Evolutionary conservation across 2,888 invertebrate species (phyloP).

Genomic region (Nemapogon koenigi): DNA sequence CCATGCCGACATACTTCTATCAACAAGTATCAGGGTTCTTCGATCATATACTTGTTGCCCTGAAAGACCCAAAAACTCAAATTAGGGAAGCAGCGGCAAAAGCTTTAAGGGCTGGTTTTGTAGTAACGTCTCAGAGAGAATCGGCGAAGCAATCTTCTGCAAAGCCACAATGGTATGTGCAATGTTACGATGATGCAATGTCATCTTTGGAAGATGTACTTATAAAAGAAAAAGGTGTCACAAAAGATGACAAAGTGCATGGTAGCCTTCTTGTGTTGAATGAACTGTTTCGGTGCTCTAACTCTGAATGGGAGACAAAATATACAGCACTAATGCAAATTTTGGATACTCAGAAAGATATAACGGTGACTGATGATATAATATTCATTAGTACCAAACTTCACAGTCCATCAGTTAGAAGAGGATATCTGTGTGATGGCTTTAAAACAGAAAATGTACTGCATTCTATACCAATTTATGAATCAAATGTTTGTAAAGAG

Average conservation of each 20-base stretch:
- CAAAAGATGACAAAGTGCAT: constrained; percentile 89
- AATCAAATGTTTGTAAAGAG: constrained; percentile 86
- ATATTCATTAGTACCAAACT: constrained; percentile 65
- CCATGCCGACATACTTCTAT: constrained; percentile 97
- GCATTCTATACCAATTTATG: constrained; percentile 70
- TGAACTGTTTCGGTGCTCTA: constrained; percentile 90
- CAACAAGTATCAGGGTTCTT: constrained; percentile 94
- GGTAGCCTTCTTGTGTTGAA: constrained; percentile 92
- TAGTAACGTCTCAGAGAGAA: constrained; percentile 95
- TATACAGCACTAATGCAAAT: constrained; percentile 76
- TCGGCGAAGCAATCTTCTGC: constrained; percentile 90
- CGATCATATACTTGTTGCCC: constrained; percentile 90
- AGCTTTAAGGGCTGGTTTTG: constrained; percentile 92
- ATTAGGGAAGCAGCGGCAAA: constrained; percentile 94
- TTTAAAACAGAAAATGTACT: constrained; percentile 58
- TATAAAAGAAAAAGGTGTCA: constrained; percentile 76
- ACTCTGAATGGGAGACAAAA: constrained; percentile 84
- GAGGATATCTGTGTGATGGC: constrained; percentile 53
- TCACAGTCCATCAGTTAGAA: constrained; percentile 65
- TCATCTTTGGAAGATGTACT: constrained; percentile 75
- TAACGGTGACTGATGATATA: constrained; percentile 59
- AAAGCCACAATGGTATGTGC: constrained; percentile 90
- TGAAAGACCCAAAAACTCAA: constrained; percentile 88
- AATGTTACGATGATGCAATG: constrained; percentile 91
- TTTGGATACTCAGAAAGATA: constrained; percentile 50